phyloP scores from a whole-genome alignment of 2,888 invertebrate genomes.

The Leistus spinibarbis region DNA sequence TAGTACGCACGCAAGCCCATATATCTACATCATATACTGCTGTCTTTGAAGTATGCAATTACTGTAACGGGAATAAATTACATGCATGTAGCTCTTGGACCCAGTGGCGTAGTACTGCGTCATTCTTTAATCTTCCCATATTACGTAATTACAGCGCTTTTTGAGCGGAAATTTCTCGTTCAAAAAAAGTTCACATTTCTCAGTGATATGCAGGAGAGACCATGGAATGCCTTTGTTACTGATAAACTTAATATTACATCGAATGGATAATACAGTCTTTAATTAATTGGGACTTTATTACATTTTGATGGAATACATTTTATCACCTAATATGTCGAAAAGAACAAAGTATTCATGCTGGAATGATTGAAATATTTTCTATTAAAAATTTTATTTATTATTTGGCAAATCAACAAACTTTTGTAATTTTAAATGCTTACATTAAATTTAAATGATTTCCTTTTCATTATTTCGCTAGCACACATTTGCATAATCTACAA shows the following conservation, averaged over 20 bases:
- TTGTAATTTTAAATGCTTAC: not conserved
- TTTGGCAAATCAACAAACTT: no score
- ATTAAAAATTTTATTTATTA: no score
- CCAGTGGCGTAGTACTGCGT: not conserved
- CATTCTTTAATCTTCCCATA: not conserved
- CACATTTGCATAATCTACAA: not conserved
- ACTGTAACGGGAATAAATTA: slow-evolving; percentile 41
- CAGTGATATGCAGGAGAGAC: not conserved
- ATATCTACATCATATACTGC: slow-evolving; percentile 38
- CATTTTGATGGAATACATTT: no score
- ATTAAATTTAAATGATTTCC: not conserved
- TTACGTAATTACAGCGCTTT: not conserved
- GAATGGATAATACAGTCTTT: no score
- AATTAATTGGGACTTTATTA: no score
- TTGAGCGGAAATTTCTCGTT: not conserved
- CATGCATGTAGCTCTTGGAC: slow-evolving; percentile 14
- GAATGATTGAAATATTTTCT: no score
- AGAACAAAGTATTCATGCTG: no score
- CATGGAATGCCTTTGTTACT: not conserved
- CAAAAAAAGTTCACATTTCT: not conserved
- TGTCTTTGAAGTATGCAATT: slow-evolving; percentile 43
- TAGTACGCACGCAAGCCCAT: slow-evolving; percentile 8
- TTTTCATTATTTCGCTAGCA: not conserved
- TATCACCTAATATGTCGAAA: no score
- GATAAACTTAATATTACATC: not conserved